Base-by-base conservation (phyloP, 1,140 invertebrate species). In the Camponotus pennsylvanicus region DNA sequence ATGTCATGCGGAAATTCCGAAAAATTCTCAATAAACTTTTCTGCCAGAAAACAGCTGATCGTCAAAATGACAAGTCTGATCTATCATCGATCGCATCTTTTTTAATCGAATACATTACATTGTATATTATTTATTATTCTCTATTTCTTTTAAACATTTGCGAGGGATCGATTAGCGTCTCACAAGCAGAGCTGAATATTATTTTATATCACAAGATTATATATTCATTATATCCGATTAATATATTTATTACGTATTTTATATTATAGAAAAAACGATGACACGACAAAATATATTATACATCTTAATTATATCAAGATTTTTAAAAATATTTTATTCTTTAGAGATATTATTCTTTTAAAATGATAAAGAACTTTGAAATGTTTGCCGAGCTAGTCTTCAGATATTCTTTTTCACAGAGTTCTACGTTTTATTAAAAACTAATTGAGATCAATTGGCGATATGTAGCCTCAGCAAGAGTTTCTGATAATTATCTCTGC, bases 61-160 rank as follows among this genome's bases (percentile, higher is more conserved):
- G 76, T 32, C 69, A 82, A 21, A 21, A 70, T 86, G 78, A 89
- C 84, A 89, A 86, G 71, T 59, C 70, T 86, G 71, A 89, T 89
- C 52, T 85, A 80, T 21, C n/a, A 27, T 67, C 64, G 57, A 61
- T 86, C 76, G 73, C 69, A 55, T 75, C 37, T 77, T 64, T 83
- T 89, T 90, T 89, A 87, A 87, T 90, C 86, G 66, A 76, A 45
- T 61, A 27, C 27, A 27, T 27, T 27, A 27, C 27, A 59, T 73
- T 18, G 27, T 34, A 32, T 45, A 66, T 76, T 21, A 55, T 42
- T 85, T 18, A 34, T 82, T 59, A n/a, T 76, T 27, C 13, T 52
- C 9, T 42, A 21, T 63, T 49, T 49, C 11, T 70, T 49, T 27
- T 13, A 69, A 49, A 70, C 52, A 40, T 42, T 83, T 59, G 57